Percentiles rank a stretch among this genome's conserved stretches.
phyloP scores from a whole-genome alignment of 2,888 invertebrate species.

The Myopa testacea region DNA sequence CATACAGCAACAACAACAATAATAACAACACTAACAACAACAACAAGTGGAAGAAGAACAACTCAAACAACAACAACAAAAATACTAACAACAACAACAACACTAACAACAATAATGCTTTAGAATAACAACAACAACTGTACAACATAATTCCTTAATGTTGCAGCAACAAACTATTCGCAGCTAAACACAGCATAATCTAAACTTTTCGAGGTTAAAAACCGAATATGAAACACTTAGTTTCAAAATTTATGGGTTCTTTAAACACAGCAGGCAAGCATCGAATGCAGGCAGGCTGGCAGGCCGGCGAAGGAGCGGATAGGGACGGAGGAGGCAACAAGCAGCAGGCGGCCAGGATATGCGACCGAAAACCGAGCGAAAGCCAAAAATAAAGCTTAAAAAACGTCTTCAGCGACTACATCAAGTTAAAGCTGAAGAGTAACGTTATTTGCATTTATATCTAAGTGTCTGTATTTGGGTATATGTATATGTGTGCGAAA shows the following conservation, averaged over 20 bases:
- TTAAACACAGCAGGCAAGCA: background rate
- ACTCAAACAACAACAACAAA: background rate
- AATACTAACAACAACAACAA: background rate
- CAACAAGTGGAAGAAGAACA: background rate
- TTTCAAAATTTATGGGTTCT: conserved; percentile 16
- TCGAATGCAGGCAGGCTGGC: background rate
- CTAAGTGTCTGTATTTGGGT: background rate
- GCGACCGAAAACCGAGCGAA: too few species aligned
- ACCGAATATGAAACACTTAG: conserved; percentile 25
- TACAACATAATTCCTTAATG: background rate
- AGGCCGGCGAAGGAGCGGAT: background rate
- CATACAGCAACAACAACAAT: conserved; percentile 14
- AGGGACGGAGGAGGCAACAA: background rate
- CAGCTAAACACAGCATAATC: conserved; percentile 14
- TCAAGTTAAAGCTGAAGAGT: background rate
- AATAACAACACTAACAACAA: background rate
- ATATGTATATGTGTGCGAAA: background rate
- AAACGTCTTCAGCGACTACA: background rate
- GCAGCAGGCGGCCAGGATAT: too few species aligned
- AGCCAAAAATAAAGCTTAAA: background rate
- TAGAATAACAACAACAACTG: background rate
- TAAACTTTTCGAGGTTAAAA: conserved; percentile 35
- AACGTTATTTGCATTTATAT: too few species aligned
- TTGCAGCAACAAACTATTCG: conserved; percentile 7
- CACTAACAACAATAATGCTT: background rate